Conservation (phyloP, 2,797 vertebrate genomes). For the Periophthalmus magnuspinnatus region DNA sequence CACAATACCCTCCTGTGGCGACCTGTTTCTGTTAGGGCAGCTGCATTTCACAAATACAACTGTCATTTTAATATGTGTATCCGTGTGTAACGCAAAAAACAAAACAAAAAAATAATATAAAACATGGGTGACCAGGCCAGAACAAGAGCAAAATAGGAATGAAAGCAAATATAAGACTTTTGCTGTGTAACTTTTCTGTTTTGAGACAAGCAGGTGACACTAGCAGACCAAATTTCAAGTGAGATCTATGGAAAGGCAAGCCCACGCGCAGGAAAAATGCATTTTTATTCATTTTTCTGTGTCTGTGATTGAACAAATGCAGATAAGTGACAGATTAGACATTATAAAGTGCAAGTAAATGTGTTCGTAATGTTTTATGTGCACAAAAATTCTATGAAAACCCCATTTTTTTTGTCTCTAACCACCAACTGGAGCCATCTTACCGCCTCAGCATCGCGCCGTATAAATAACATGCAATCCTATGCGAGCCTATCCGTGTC, state of each 20-base stretch:
- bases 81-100: no score
- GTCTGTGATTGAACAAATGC: neutral
- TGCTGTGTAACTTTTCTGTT: no score
- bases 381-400: neutral
- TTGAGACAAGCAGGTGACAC: no score
- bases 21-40: neutral
- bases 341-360: neutral
- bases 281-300: no score
- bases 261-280: no score
- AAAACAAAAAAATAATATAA: no score
- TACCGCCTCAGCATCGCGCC: neutral
- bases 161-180: neutral
- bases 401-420: neutral
- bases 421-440: neutral
- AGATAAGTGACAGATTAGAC: neutral
- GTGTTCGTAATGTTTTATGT: neutral
- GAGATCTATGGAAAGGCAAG: no score
- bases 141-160: neutral
- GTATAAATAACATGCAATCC: neutral
- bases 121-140: neutral
- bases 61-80: neutral
- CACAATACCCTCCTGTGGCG: slow-evolving; percentile 1
- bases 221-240: no score
- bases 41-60: neutral
- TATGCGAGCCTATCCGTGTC: neutral